Base-by-base conservation (phyloP, 1,140 invertebrate genomes). In the Cheumatopsyche charites region DNA sequence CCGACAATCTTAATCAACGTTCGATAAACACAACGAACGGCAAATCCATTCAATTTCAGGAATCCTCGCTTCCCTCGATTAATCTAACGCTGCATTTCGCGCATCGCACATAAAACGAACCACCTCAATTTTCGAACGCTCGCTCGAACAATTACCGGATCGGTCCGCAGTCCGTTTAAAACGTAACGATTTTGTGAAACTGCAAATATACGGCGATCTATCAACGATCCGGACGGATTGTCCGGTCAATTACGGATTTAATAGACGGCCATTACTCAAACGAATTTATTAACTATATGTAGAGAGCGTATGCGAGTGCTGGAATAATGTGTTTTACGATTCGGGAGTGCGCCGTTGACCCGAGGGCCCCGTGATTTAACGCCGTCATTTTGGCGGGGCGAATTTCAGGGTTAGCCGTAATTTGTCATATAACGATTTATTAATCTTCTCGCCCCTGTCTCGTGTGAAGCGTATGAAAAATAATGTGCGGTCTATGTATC, bases 181-280 rank as follows among this genome's bases (percentile, higher is more conserved):
- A 63, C 62, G 41, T 41, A 63, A 63, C 29, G 62, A 41, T 63
- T 43, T 63, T 42, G 62, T 19, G 26, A 63, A 41, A 63, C 13
- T 58, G 55, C 9, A 23, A 58, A 58, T 23, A 63, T 63, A 41
- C 29, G n/a, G 2, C 29, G n/a, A 63, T 63, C 29, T 43, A 63
- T 63, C 62, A 29, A 12, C 26, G 17, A 49, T 49, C 17, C 58
- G 7, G 23, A 26, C 58, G 55, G 21, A 63, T 63, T 43, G 62
- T 42, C 62, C 23, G 41, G 62, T 42, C 62, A 63, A 63, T 63
- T 63, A 63, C 62, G 62, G 41, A 43, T 43, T 42, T 63, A 63
- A 63, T 63, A 63, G 29, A 63, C 23, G 41, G 29, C 36, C 41
- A 63, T 41, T 63, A 63, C 29, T 63, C 62, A 41, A 12, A 13